Base-by-base conservation (phyloP, 2,797 vertebrate species). In the Bovichtus diacanthus region DNA sequence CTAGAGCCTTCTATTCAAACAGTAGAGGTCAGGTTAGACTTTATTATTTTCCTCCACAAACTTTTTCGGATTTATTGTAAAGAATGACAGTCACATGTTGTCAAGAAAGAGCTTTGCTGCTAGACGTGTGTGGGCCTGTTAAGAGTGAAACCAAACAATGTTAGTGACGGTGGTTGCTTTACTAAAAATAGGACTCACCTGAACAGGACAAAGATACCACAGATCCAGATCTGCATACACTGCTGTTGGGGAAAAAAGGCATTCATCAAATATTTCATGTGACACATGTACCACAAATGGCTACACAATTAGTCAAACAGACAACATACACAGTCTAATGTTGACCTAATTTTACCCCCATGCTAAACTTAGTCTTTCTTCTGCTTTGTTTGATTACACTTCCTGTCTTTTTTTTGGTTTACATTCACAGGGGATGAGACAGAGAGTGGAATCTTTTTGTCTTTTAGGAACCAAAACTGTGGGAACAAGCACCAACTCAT, bases 171-270 rank as follows among this genome's bases (percentile, higher is more conserved):
- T 6, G 8, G 6, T 41, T 55, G 21, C 3, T 58, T 43, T 43
- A 38, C 31, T 36, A 49, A 70, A 78, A 80, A 41, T 23, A 23
- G 41, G 70, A 80, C 96, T 95, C 87, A 98, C 97, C 94, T 87
- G 96, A 95, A 62, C 97, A 98, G 5, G 89, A 55, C 83, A 98
- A 91, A 0, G 97, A 93, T 29, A 98, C 89, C 11, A 94, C 92
- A 29, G 79, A 68, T 41, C 93, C 92, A 0, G 96, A 96, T 62
- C 59, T 79, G 82, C 97, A 98, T 34, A 71, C 78, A 38, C 82
- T 92, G 64, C 90, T 95, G 53, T 54, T 18, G 18, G 43, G n/a
- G 10, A 39, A 34, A 0, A 62, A 54, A 9, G 54, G 55, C 6
- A 31, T 27, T 31, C 9, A 44, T 76, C 3, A 64, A 25, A 34